Conservation (phyloP, 2,888 invertebrate genomes). For the Amorpha juglandis region DNA sequence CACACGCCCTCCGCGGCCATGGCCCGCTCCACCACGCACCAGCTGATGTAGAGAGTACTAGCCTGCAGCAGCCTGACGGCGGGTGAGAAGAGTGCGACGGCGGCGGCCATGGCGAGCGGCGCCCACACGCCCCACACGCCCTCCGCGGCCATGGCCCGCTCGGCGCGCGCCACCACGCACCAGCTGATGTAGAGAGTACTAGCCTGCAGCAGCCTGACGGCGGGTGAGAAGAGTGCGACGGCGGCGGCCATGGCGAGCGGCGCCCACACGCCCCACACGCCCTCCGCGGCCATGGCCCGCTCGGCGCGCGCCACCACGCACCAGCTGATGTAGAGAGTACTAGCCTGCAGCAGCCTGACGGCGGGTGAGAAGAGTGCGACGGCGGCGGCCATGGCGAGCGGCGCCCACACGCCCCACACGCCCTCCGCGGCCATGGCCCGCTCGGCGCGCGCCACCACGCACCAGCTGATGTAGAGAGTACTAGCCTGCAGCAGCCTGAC, state of each 20-base stretch:
- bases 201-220: constrained; percentile 70
- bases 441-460: constrained; percentile 96
- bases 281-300: constrained; percentile 72
- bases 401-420: constrained; percentile 67
- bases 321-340: constrained; percentile 97
- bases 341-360: constrained; percentile 70
- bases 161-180: too few relatives aligned
- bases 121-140: constrained; percentile 70
- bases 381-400: constrained; percentile 65
- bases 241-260: constrained; percentile 67
- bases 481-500: too few relatives aligned
- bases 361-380: constrained; percentile 67
- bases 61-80: constrained; percentile 69
- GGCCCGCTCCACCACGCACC: too few relatives aligned
- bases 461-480: constrained; percentile 97
- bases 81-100: constrained; percentile 67
- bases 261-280: constrained; percentile 69
- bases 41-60: too few relatives aligned
- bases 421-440: constrained; percentile 74
- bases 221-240: constrained; percentile 66
- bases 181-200: not conserved
- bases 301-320: constrained; percentile 97
- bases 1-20: too few relatives aligned
- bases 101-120: constrained; percentile 65
- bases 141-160: constrained; percentile 80